Conservation (phyloP, 2,797 vertebrate species). For the Hapalemur alaotrensis region DNA sequence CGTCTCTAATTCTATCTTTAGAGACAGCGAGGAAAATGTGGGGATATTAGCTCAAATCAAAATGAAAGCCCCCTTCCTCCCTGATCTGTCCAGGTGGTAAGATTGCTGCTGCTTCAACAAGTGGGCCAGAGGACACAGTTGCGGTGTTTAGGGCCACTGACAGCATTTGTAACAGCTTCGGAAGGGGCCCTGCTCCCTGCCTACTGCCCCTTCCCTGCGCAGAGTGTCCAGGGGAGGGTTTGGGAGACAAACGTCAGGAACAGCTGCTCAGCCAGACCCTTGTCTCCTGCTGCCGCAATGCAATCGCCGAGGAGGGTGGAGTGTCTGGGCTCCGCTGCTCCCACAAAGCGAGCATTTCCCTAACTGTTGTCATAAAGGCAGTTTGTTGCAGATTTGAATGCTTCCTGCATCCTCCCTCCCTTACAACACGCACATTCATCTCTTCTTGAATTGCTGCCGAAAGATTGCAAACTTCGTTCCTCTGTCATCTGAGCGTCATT, state of each 20-base stretch:
- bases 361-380: neutral
- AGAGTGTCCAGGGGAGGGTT: neutral
- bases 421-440: neutral
- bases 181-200: neutral
- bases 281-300: constrained; percentile 1
- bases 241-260: neutral
- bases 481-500: constrained; percentile 20
- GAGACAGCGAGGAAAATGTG: neutral
- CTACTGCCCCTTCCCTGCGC: neutral
- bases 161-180: neutral
- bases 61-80: neutral
- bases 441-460: neutral
- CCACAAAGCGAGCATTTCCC: neutral
- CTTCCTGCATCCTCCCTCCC: neutral
- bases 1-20: neutral
- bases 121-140: neutral
- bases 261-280: neutral
- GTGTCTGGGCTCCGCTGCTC: neutral
- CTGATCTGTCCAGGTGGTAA: neutral
- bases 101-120: constrained; percentile 45
- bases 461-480: constrained; percentile 51
- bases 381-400: neutral
- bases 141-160: neutral
- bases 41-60: neutral
- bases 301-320: neutral